Conservation (phyloP, 2,797 vertebrate genomes). For the Epinephelus coioides region DNA sequence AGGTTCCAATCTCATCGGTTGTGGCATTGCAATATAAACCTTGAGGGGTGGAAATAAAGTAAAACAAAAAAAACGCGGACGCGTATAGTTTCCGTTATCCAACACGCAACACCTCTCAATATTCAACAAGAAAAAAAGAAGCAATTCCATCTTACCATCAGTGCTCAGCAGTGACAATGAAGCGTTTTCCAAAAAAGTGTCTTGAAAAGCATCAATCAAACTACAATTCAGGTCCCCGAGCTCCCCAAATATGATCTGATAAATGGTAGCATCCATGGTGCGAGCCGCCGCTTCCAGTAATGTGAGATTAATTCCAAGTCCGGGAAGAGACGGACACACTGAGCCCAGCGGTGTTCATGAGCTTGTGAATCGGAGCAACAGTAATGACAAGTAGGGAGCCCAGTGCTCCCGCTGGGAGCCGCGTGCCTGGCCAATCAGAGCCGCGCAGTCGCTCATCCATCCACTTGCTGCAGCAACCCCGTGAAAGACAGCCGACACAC, state of each 20-base stretch:
- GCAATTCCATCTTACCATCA: slow-evolving; percentile 87
- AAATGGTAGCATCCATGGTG: slow-evolving; percentile 86
- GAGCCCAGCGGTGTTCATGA: slow-evolving; percentile 52
- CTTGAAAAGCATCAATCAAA: slow-evolving; percentile 88
- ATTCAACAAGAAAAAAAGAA: background rate
- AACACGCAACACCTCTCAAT: slow-evolving; percentile 4
- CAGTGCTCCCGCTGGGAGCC: slow-evolving; percentile 50
- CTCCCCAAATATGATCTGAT: slow-evolving; percentile 89
- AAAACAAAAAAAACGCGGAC: background rate
- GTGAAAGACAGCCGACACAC: slow-evolving; percentile 24
- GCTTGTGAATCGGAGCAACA: slow-evolving; percentile 59
- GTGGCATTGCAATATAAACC: slow-evolving; percentile 95
- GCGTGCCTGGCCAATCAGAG: slow-evolving; percentile 64
- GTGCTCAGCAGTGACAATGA: slow-evolving; percentile 85
- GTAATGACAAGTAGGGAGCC: slow-evolving; percentile 50
- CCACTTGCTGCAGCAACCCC: slow-evolving; percentile 23
- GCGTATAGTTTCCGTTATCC: background rate
- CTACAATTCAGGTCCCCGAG: slow-evolving; percentile 95
- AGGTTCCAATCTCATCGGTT: slow-evolving; percentile 97
- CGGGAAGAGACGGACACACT: slow-evolving; percentile 30
- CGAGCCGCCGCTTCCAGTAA: slow-evolving; percentile 19
- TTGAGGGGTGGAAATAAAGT: slow-evolving; percentile 47
- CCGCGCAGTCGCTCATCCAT: slow-evolving; percentile 30
- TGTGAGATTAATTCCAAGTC: slow-evolving; percentile 31
- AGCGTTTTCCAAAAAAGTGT: slow-evolving; percentile 89